Percentiles rank a stretch among this genome's conserved stretches.
These are phyloP conservation scores for Phengaris alcon DNA, from an alignment of 2,888 invertebrate species.

Conservation along the genomic window DNA sequence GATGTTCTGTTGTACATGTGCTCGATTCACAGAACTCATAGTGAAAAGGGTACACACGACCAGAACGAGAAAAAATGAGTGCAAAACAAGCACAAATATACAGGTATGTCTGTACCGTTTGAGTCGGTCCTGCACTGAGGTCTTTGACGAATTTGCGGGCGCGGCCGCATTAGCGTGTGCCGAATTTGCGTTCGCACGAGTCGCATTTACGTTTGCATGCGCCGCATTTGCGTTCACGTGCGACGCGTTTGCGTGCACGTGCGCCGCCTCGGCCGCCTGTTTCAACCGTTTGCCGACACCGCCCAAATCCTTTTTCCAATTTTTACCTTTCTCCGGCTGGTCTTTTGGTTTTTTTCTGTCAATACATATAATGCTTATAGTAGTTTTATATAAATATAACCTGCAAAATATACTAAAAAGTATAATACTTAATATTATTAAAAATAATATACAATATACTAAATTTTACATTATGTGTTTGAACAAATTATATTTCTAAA, in stretches of 20 bases:
- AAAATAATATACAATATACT: neutral
- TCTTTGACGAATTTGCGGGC: constrained; percentile 50
- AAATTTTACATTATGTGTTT: too few relatives aligned
- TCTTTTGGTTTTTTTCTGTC: constrained; percentile 74
- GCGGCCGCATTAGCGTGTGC: constrained; percentile 57
- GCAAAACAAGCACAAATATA: neutral
- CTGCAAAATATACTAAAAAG: neutral
- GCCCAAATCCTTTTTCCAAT: constrained; percentile 62
- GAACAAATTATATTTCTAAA: too few relatives aligned
- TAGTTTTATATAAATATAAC: constrained; percentile 5
- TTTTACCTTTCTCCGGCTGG: constrained; percentile 48
- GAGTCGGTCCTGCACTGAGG: constrained; percentile 63
- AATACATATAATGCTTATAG: constrained; percentile 44
- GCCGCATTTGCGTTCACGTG: constrained; percentile 53
- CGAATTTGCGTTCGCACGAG: constrained; percentile 58
- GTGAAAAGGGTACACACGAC: neutral
- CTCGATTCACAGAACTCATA: neutral
- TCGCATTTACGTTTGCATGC: constrained; percentile 59
- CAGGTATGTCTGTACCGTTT: constrained; percentile 60
- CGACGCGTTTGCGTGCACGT: constrained; percentile 54
- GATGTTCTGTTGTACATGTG: neutral
- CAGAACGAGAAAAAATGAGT: neutral
- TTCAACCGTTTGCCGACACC: constrained; percentile 61
- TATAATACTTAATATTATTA: neutral
- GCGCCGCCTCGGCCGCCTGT: constrained; percentile 64